Conservation (phyloP, 2,888 invertebrate genomes). For the Cosmia pyralina region DNA sequence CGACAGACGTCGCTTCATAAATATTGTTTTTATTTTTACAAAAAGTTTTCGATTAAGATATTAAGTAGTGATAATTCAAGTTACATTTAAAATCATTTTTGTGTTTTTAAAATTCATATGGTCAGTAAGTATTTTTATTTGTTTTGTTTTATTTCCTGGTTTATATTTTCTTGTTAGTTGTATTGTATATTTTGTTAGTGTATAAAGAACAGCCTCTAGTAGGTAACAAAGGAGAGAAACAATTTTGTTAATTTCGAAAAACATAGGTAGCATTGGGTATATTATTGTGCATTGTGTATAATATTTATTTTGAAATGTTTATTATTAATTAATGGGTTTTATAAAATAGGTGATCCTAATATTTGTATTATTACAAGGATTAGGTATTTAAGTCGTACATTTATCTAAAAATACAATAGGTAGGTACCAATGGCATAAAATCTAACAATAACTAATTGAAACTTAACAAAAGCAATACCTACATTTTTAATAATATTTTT, state of each 20-base stretch:
- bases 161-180: neutral
- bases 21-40: conserved; percentile 35
- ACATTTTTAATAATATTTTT: too few species aligned
- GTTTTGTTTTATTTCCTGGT: neutral
- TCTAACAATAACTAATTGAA: neutral
- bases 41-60: conserved; percentile 13
- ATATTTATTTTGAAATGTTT: neutral
- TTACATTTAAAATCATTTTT: conserved; percentile 23
- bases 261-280: neutral
- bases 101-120: conserved; percentile 37
- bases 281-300: neutral
- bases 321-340: neutral
- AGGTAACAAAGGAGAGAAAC: neutral
- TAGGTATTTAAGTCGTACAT: neutral
- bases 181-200: neutral
- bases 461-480: too few species aligned
- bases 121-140: conserved; percentile 54
- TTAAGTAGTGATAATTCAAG: conserved; percentile 28
- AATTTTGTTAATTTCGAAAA: neutral
- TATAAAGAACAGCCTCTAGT: neutral
- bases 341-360: neutral
- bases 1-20: conserved; percentile 71
- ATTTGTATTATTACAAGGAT: neutral
- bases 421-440: neutral
- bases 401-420: neutral